Evolutionary conservation across 2,113 vertebrate species (phyloP), one percentile per base, ranked within the genome.

Genomic region (Genyomyrus donnyi): DNA sequence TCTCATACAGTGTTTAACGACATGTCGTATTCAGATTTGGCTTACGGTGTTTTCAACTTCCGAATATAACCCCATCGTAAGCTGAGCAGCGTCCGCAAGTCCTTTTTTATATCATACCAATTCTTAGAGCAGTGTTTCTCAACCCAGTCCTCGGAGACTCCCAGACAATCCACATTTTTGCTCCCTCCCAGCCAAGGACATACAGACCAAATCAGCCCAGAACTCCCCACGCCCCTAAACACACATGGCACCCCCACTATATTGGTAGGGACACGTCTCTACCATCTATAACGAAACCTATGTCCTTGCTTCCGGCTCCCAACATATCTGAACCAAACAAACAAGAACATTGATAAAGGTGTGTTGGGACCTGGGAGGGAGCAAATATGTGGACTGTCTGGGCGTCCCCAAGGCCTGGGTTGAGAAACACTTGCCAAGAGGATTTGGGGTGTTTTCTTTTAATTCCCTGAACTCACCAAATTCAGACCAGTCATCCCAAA

Each of bases 401-500:
- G 31, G 4, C 31, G 70, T 35, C 70, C 11, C 5, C 13, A 11
- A 70, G 1, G 70, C 5, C 70, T 19, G 39, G 35, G 42, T 7
- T 48, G 24, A 42, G 35, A 24, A 85, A 42, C 39, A 42, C 39
- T 45, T 21, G 42, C 21, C 19, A 48, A 9, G 8, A 77, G 70
- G 24, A 3, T 85, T 13, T 27, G 21, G 45, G 17, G 3, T 50
- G 42, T 48, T 21, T n/a, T 86, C 83, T n/a, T 5, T 48, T 21
- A 31, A 27, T 50, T 48, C 13, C 31, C 17, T 56, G 13, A 50
- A 50, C 84, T 93, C 88, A 96, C 94, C 93, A 1, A 94, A 92
- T 85, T 93, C 91, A 87, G 93, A 91, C 94, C 94, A 94, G 45
- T 95, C 93, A 90, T 89, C 94, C 94, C 95, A 96, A 58, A 90